These are phyloP conservation scores for Temnothorax curvispinosus DNA, from an alignment of 1,140 invertebrate genomes.

Conservation along the genomic window DNA sequence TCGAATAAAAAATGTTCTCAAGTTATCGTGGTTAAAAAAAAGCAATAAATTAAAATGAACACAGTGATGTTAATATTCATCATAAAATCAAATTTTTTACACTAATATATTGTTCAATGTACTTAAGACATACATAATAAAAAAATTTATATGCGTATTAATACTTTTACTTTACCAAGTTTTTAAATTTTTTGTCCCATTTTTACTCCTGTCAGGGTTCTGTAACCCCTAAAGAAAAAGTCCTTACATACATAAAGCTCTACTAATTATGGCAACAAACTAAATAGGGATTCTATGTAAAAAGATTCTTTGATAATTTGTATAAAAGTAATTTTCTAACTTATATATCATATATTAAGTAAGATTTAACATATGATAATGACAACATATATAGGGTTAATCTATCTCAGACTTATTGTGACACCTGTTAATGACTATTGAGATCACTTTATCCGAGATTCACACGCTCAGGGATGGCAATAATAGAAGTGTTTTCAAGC, in stretches of 20 bases:
- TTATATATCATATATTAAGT: not conserved
- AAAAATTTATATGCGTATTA: too few species aligned
- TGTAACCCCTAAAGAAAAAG: too few species aligned
- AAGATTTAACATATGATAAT: not conserved
- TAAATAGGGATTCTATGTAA: not conserved
- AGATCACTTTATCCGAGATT: not conserved
- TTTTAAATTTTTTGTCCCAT: too few species aligned
- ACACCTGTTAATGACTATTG: not conserved
- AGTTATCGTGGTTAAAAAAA: too few species aligned
- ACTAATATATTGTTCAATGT: too few species aligned
- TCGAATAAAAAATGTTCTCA: too few species aligned
- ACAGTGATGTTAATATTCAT: too few species aligned
- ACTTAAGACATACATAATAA: too few species aligned
- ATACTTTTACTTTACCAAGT: too few species aligned
- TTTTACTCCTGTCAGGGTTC: too few species aligned
- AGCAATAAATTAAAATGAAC: too few species aligned
- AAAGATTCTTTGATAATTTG: constrained; percentile 2
- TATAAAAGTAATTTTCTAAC: constrained; percentile 25
- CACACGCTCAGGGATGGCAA: not conserved
- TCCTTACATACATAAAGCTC: not conserved
- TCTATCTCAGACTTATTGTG: not conserved
- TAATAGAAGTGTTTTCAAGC: not conserved
- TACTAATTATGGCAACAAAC: constrained; percentile 9
- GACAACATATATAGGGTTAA: not conserved
- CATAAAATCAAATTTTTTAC: too few species aligned